Evolutionary conservation across 2,888 invertebrate species (phyloP).

Genomic region (Oxyteleia sp.): DNA sequence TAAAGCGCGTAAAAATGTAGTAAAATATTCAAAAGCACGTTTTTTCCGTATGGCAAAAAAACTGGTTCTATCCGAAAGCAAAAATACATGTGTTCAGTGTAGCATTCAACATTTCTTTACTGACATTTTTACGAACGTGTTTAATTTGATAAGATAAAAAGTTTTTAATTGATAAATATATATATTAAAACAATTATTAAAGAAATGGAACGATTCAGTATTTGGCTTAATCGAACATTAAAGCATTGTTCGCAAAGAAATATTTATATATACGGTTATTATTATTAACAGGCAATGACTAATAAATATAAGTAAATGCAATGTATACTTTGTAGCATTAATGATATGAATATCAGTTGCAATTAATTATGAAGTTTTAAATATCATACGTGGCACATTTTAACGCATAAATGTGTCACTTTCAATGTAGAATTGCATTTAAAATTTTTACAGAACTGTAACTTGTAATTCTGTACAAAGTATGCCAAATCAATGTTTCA

Average conservation of each 20-base stretch:
- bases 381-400: constrained; percentile 26
- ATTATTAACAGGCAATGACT: constrained; percentile 19
- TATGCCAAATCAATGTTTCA: neutral
- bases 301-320: constrained; percentile 39
- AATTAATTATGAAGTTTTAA: constrained; percentile 35
- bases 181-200: neutral
- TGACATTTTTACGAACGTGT: constrained; percentile 12
- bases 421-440: constrained; percentile 8
- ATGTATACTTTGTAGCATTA: constrained; percentile 28
- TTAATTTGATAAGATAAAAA: constrained; percentile 45
- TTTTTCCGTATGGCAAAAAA: too few species aligned
- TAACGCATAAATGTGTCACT: neutral
- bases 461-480: neutral
- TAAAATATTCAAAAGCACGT: too few species aligned
- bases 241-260: constrained; percentile 15
- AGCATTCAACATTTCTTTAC: too few species aligned
- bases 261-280: constrained; percentile 2
- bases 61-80: too few species aligned
- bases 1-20: too few species aligned
- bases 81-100: too few species aligned
- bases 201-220: constrained; percentile 6
- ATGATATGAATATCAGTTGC: constrained; percentile 35
- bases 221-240: constrained; percentile 6
- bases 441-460: neutral
- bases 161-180: constrained; percentile 29